Base-by-base conservation (phyloP, 2,888 invertebrate species). In the Lepidochitona cinerea region DNA sequence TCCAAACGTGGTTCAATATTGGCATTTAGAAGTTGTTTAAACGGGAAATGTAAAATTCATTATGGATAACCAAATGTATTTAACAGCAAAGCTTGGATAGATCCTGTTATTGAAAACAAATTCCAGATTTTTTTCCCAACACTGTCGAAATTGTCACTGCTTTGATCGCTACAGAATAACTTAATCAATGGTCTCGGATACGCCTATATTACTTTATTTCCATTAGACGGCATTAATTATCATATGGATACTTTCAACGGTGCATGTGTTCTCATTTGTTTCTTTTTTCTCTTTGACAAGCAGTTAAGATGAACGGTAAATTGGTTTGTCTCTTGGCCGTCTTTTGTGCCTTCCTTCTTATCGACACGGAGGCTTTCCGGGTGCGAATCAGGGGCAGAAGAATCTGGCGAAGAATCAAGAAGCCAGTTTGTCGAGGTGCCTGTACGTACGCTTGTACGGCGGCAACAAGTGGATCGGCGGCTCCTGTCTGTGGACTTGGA, bases 351-450 rank as follows among this genome's bases (percentile, higher is more conserved):
- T 14, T 37, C 35, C n/a, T 35, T 3, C 29, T 66, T 35, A 29
- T n/a, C 3, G 37, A 66, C 18, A 66, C 37, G 35, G 66, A 66
- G 1, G 66, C 37, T 26, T 26, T 66, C 66, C 35, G 66, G 35
- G 18, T 66, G 18, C 66, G 66, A 32, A 37, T 66, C 35, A 35
- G 66, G 35, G 66, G 66, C 29, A 66, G 66, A 36, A 32, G 66
- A 14, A 23, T 66, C 18, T 66, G 66, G 66, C 35, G 66, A 37
- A 66, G 37, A n/a, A 66, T 66, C n/a, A 66, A 35, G 66, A 35
- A 37, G 37, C 66, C 66, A 4, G 18, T 66, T n/a, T 66, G 66
- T 36, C 18, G 37, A n/a, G 66, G 36, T 14, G 66, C 66, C 37
- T 66, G 66, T 36, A 37, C 66, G 4, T 66, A 35, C 37, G 18